Base-by-base conservation (phyloP, 2,113 vertebrate species). In the Hiodon tergisus region DNA sequence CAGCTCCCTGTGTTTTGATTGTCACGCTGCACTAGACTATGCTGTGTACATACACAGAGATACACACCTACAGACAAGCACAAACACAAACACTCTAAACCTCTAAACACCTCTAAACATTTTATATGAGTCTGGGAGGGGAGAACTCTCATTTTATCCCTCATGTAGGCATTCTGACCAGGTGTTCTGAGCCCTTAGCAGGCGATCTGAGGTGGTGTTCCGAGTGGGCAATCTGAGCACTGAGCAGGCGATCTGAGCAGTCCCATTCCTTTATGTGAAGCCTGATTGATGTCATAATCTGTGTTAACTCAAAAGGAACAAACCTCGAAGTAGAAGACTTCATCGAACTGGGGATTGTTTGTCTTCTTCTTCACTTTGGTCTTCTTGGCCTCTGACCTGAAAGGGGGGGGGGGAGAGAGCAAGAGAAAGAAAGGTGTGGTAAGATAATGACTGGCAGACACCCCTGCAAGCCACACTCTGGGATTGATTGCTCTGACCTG, bases 321-420 rank as follows among this genome's bases (percentile, higher is more conserved):
- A 81, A 99, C 97, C 96, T 99, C 96, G 81, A 99, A 99, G 85
- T 95, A 99, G 88, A 99, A 99, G 85, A 95, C 91, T 85, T 99
- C 97, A 1, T 99, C 96, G 80, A 96, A 99, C 85, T 98, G 96
- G 48, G 97, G 97, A 77, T 98, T 99, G 92, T 96, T 98, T 73
- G 93, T 99, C 93, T 96, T 97, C 89, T 94, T 94, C 78, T 95
- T 97, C 80, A 96, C 95, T 84, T 98, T 99, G 4, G 96, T 99
- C 90, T 98, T 99, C 87, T 98, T 99, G 63, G 93, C 95, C 85
- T 99, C 97, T 1, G 95, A 95, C 87, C 97, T 99, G 86, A 67
- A 70, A 73, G 50, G 66, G 54, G 72, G 79, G 31, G 3, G 9
- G 9, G 55, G 52, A 70, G n/a, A 52, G 11, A 62, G 17, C 3